Base-by-base conservation (phyloP, 2,113 vertebrate genomes). In the Brachyhypopomus gauderio region DNA sequence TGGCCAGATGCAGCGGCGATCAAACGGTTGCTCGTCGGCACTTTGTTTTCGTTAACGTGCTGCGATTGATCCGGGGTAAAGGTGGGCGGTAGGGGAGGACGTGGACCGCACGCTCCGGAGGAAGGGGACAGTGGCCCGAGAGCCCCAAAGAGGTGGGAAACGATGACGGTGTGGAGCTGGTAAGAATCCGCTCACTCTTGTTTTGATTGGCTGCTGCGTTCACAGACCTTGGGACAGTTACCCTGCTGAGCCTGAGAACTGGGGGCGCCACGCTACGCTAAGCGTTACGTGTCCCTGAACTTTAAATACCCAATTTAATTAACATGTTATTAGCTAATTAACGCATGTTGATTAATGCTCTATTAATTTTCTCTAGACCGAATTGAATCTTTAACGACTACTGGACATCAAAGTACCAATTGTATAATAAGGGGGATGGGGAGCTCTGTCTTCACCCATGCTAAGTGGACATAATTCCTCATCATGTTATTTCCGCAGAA, bases 301-400 rank as follows among this genome's bases (percentile, higher is more conserved):
- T 89, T 91, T 89, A 92, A 93, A 92, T 86, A 80, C 85, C 89
- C 88, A 11, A 91, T 92, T 92, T 92, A 92, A 93, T 94, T 92
- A 93, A 90, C 92, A 90, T 34, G 78, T 91, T 92, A 93, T 92
- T 91, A 92, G 90, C 88, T 92, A 92, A 94, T 94, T 92, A 91
- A 90, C 75, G 56, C 85, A 74, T 89, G 90, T 89, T 93, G 88
- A 93, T 92, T 90, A 92, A 93, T 88, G 92, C 89, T 89, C 92
- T 91, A 90, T 94, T 93, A 92, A 92, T 91, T 88, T 89, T 90
- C 84, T 86, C 79, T 82, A 86, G 91, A 89, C 83, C 85, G 81
- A 86, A 85, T 83, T 88, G 86, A 91, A 89, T 87, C 82, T 89
- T 91, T 90, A 78, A 83, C 83, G 88, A 86, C 86, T 87, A 84